Evolutionary conservation across 1,140 invertebrate genomes (phyloP).

Genomic region (Monomorium pharaonis): DNA sequence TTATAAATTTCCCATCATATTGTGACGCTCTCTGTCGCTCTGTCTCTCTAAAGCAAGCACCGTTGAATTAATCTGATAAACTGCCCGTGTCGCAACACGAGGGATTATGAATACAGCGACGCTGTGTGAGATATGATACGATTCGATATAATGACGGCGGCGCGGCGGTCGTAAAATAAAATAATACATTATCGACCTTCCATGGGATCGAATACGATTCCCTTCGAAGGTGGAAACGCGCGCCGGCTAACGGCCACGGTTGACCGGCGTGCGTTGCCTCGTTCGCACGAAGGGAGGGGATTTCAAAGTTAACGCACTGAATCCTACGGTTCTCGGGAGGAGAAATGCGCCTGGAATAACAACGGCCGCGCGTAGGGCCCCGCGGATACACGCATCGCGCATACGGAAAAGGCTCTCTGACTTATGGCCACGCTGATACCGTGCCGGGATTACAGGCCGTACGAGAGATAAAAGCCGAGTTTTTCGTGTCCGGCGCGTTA

Average conservation of each 20-base stretch:
- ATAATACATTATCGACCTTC: conserved; percentile 10
- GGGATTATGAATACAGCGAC: background rate
- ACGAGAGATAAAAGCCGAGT: conserved; percentile 23
- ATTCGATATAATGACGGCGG: background rate
- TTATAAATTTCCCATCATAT: background rate
- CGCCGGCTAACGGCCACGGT: conserved; percentile 34
- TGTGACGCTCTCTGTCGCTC: background rate
- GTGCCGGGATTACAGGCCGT: conserved; percentile 46
- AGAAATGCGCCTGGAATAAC: conserved; percentile 78
- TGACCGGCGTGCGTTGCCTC: conserved; percentile 30
- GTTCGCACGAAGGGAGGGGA: conserved; percentile 68
- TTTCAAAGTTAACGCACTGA: conserved; percentile 76
- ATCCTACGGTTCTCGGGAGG: conserved; percentile 75
- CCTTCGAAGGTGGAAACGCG: conserved; percentile 32
- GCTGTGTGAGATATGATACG: background rate
- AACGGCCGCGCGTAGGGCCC: conserved; percentile 65
- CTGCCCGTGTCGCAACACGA: background rate
- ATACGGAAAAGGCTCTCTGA: conserved; percentile 76
- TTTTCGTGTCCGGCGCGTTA: conserved; percentile 5
- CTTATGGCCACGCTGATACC: conserved; percentile 58
- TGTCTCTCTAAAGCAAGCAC: background rate
- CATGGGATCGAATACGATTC: conserved; percentile 50
- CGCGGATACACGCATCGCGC: conserved; percentile 70
- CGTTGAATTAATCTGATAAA: background rate
- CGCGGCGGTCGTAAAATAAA: conserved; percentile 15